These are phyloP conservation scores for Phenganax marumi DNA, from an alignment of 92 coral and sea anemone species.

Conservation along the genomic window DNA sequence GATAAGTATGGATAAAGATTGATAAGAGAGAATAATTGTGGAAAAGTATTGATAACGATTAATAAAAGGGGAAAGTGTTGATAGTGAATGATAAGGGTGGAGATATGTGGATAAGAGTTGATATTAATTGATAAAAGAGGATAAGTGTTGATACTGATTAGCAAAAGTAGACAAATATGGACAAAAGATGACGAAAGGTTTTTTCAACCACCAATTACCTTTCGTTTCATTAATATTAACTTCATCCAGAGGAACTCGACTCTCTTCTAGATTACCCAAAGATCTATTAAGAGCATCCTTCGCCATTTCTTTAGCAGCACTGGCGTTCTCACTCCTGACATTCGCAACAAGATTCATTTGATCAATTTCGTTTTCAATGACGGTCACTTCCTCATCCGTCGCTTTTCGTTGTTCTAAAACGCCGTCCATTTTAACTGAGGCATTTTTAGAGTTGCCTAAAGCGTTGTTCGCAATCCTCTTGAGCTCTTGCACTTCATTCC, in stretches of 20 bases:
- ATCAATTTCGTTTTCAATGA: slow-evolving; percentile 56
- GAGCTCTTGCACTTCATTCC: slow-evolving; percentile 66
- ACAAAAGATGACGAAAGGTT: background rate
- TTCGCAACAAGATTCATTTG: slow-evolving; percentile 61
- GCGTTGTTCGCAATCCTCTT: slow-evolving; percentile 62
- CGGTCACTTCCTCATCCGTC: slow-evolving; percentile 62
- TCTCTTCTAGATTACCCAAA: slow-evolving; percentile 55
- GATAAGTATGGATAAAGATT: no score
- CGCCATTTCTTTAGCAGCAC: slow-evolving; percentile 57
- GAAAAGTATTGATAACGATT: no score
- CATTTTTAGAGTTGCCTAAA: slow-evolving; percentile 65
- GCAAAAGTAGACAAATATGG: background rate
- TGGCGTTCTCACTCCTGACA: slow-evolving; percentile 54
- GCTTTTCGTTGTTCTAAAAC: slow-evolving; percentile 62
- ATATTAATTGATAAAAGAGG: no score
- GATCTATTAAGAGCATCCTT: slow-evolving; percentile 65
- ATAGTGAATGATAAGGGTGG: background rate
- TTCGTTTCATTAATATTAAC: slow-evolving; percentile 54
- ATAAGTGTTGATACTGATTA: no score
- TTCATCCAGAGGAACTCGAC: slow-evolving; percentile 71
- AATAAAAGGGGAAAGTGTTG: no score
- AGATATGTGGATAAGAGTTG: slow-evolving; percentile 44
- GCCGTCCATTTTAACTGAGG: slow-evolving; percentile 52
- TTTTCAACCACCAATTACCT: slow-evolving; percentile 41
- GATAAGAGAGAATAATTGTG: no score